Percentiles rank a stretch among this genome's conserved stretches.
These are phyloP conservation scores for Pseudotriccus pelzelni DNA, from an alignment of 2,797 vertebrate species.

Conservation along the genomic window DNA sequence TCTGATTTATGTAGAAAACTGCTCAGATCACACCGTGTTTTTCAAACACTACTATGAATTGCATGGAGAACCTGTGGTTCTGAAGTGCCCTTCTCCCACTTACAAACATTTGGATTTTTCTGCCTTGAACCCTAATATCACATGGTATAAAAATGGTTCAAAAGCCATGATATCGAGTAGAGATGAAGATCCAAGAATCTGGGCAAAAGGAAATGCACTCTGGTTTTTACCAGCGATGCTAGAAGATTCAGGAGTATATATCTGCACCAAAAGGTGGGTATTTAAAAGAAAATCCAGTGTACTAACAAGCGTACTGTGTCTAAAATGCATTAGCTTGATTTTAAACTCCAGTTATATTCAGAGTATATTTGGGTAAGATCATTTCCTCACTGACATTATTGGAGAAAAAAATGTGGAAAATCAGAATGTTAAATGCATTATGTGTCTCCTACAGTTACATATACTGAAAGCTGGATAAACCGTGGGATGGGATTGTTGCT, in stretches of 20 bases:
- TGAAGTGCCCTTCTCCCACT: constrained; percentile 75
- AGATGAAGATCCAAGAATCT: constrained; percentile 61
- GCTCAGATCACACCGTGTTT: constrained; percentile 60
- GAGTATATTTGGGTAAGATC: not conserved
- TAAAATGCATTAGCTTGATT: not conserved
- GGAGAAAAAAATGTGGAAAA: not conserved
- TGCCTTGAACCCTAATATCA: constrained; percentile 37
- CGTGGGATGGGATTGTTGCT: fast-evolving
- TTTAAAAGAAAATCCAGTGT: not conserved
- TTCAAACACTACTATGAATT: constrained; percentile 62
- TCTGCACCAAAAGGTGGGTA: constrained; percentile 84
- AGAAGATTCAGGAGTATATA: constrained; percentile 85
- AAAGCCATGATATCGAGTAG: not conserved
- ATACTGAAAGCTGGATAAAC: not conserved
- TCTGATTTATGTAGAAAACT: constrained; percentile 63
- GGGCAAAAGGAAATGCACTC: constrained; percentile 65
- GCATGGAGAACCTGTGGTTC: constrained; percentile 81
- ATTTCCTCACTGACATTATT: not conserved
- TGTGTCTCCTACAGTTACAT: not conserved
- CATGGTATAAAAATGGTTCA: constrained; percentile 69
- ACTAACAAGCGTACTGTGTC: not conserved
- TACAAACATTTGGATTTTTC: constrained; percentile 43
- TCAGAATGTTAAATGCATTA: not conserved
- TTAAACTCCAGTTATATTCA: not conserved
- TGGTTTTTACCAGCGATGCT: constrained; percentile 84